Conservation (phyloP, 1,140 invertebrate species). For the Triops cancriformis region DNA sequence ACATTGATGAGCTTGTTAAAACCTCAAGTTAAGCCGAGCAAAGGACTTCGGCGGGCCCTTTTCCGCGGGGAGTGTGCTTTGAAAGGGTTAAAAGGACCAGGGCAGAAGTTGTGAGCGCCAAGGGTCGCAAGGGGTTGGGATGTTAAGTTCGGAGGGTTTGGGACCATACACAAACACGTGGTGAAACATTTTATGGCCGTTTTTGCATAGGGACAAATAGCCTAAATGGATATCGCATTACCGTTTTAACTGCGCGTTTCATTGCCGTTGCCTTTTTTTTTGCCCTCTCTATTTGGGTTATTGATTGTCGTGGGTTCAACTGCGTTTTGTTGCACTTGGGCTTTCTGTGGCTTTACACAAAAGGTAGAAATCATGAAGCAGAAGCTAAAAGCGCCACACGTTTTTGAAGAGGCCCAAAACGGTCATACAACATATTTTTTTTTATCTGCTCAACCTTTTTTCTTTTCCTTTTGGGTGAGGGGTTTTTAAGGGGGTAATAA, state of each 20-base stretch:
- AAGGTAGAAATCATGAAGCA: no score
- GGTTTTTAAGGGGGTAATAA: not conserved
- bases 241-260: conserved; percentile 6
- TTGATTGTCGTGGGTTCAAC: not conserved
- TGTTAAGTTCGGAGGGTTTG: not conserved
- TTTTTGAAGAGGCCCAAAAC: not conserved
- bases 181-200: not conserved
- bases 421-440: not conserved
- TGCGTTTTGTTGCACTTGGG: no score
- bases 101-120: not conserved
- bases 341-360: no score
- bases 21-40: not conserved
- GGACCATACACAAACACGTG: not conserved
- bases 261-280: not conserved
- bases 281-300: not conserved
- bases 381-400: no score
- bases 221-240: conserved; percentile 11
- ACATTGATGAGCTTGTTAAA: not conserved
- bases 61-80: not conserved
- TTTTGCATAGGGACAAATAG: conserved; percentile 6
- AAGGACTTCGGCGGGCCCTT: not conserved
- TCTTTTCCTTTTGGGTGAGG: not conserved
- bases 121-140: not conserved
- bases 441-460: not conserved
- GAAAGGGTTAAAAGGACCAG: not conserved